Percentiles rank a stretch among this genome's conserved stretches.
These are phyloP conservation scores for Dipodomys ordii DNA, from an alignment of 2,113 vertebrate species.

Conservation along the genomic window DNA sequence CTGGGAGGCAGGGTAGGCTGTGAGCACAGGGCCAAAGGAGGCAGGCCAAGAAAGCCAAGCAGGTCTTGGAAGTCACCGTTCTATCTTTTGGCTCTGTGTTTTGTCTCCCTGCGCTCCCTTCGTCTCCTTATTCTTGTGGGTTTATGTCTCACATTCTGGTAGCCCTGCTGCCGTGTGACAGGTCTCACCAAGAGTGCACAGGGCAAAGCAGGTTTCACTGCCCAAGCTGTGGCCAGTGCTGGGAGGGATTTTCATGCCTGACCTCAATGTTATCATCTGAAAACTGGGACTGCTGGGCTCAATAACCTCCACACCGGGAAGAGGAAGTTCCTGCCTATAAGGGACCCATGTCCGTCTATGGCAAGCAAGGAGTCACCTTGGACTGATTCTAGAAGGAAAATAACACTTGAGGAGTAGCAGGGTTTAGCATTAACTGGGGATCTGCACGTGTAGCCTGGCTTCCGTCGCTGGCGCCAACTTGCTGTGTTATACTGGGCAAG, in stretches of 20 bases:
- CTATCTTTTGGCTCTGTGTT: background rate
- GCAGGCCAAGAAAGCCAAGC: background rate
- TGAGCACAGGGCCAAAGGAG: background rate
- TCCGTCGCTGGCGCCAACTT: rapidly evolving
- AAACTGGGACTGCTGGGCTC: background rate
- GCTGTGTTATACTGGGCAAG: background rate
- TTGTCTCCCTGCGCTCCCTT: background rate
- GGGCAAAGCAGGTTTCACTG: rapidly evolving
- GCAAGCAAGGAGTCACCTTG: background rate
- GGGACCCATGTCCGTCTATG: no score
- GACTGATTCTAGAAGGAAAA: background rate
- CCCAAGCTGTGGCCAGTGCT: background rate
- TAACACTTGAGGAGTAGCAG: background rate
- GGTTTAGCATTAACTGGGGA: no score
- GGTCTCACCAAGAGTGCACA: background rate
- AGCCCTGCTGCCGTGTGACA: background rate
- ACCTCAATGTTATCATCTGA: background rate
- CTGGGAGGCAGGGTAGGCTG: conserved; percentile 21
- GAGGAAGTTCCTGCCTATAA: background rate
- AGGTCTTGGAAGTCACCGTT: background rate
- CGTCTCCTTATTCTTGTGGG: background rate
- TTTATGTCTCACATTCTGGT: background rate
- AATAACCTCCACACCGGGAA: background rate
- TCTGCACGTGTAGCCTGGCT: background rate
- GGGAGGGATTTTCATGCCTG: background rate